Percentiles rank a stretch among this genome's conserved stretches.
Evolutionary conservation across 1,140 invertebrate genomes (phyloP).

Genomic region (Armadillidium nasatum): DNA sequence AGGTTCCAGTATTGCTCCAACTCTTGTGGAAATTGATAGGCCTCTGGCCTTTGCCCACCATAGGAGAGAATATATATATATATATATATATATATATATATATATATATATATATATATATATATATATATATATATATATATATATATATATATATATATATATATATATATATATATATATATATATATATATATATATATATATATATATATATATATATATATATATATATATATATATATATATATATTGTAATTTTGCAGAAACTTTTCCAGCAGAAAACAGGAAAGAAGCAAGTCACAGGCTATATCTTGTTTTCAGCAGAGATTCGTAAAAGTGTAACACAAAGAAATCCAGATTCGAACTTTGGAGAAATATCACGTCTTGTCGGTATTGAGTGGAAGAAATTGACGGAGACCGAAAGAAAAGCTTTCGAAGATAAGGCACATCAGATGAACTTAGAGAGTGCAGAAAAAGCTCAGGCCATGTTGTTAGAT

Average conservation of each 20-base stretch:
- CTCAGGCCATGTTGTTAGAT: constrained; percentile 18
- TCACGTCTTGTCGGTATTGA: constrained; percentile 83
- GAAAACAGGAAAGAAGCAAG: constrained; percentile 70
- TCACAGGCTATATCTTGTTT: constrained; percentile 97
- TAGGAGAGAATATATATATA: no score
- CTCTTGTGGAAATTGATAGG: no score
- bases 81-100: no score
- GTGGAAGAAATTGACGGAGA: constrained; percentile 84
- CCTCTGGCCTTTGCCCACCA: no score
- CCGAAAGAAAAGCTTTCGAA: constrained; percentile 90
- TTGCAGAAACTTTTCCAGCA: no score
- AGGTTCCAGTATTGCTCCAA: no score
- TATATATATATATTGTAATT: no score
- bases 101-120: no score
- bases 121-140: constrained; percentile 15
- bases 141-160: constrained; percentile 12
- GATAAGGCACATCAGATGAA: constrained; percentile 81
- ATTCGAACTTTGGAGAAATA: constrained; percentile 93
- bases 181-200: background rate
- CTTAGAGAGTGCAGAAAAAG: constrained; percentile 58
- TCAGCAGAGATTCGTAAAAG: constrained; percentile 88
- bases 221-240: constrained; percentile 45
- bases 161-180: background rate
- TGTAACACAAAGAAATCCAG: constrained; percentile 84
- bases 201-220: constrained; percentile 18